Base-by-base conservation (phyloP, 2,888 invertebrate genomes). In the Gandaritis pyraliata region DNA sequence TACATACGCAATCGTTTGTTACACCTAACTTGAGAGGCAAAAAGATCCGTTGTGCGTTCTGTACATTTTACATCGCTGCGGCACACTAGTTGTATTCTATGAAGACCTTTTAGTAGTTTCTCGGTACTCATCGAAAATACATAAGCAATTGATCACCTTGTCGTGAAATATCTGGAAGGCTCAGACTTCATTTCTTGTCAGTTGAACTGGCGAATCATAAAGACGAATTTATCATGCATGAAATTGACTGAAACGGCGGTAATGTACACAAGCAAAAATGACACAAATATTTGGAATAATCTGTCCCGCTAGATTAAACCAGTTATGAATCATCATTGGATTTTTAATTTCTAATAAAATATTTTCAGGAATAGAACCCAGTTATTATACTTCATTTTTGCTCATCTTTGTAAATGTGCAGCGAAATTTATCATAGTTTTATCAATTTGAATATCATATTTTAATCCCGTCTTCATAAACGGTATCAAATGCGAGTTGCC, bases 391-490 rank as follows among this genome's bases (percentile, higher is more conserved):
- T 11, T 18, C 12, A 41, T 45, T 11, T 1, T 45, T 18, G 16
- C 16, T 45, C 23, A 55, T 64, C 30, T 65, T 64, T 60, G 54
- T 60, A 58, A 67, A 68, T 58, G 64, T 72, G 69, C 60, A 66
- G 59, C 61, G 56, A 71, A 65, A 67, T 70, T 13, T 46, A 11
- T 39, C 18, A 60, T 39, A 36, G 16, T 41, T 53, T 61, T 54
- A 59, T 49, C 13, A 50, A 65, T 29, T 47, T 45, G 53, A 62
- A 58, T 58, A 62, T 68, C 65, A 71, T 64, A 67, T 68, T 68
- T 49, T 68, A 62, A 18, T 65, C 68, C 75, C 72, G 74, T 72
- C 74, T 76, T 70, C 72, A 68, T 68, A 59, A 39, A 60, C 72
- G 60, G 63, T 70, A 66, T 67, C 45, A 59, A 64, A 63, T 58